phyloP scores from a whole-genome alignment of 2,888 invertebrate genomes.

The Sclerodermus sp. region DNA sequence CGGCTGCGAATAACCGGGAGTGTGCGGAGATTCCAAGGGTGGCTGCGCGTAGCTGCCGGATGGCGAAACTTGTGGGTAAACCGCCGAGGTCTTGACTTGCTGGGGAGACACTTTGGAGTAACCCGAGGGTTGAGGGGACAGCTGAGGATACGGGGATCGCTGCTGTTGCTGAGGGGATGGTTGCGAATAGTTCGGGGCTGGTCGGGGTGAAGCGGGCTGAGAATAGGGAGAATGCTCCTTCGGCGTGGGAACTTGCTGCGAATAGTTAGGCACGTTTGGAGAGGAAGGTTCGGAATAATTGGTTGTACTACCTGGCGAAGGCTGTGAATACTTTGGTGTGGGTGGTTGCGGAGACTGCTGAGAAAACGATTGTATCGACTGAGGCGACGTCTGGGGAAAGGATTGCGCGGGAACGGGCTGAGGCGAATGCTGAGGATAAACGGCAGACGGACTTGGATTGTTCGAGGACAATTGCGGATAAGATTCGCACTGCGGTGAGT shows the following conservation, averaged over 20 bases:
- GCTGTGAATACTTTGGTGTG: conserved; percentile 58
- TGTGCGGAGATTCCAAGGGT: conserved; percentile 46
- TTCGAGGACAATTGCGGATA: conserved; percentile 18
- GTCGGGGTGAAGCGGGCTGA: conserved; percentile 7
- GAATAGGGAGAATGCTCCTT: conserved; percentile 17
- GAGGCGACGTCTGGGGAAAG: conserved; percentile 54
- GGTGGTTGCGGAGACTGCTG: conserved; percentile 37
- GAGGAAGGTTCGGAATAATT: conserved; percentile 43
- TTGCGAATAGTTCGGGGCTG: conserved; percentile 23
- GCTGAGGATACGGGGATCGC: conserved; percentile 34
- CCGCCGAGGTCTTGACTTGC: conserved; percentile 55
- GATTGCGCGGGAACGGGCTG: conserved; percentile 38
- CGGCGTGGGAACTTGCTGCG: conserved; percentile 28
- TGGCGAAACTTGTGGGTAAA: conserved; percentile 37
- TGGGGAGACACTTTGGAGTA: conserved; percentile 36
- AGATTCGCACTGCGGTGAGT: conserved; percentile 30
- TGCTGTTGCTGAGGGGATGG: conserved; percentile 31
- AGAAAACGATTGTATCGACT: conserved; percentile 32
- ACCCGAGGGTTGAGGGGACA: conserved; percentile 31
- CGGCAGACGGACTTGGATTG: conserved; percentile 27
- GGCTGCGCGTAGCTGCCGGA: conserved; percentile 57
- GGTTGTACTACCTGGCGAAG: conserved; percentile 50
- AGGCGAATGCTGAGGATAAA: conserved; percentile 43
- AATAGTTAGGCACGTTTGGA: conserved; percentile 27
- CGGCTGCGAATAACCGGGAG: conserved; percentile 36